Evolutionary conservation across 2,113 vertebrate species (phyloP).

Genomic region (Australoheros scitulus): DNA sequence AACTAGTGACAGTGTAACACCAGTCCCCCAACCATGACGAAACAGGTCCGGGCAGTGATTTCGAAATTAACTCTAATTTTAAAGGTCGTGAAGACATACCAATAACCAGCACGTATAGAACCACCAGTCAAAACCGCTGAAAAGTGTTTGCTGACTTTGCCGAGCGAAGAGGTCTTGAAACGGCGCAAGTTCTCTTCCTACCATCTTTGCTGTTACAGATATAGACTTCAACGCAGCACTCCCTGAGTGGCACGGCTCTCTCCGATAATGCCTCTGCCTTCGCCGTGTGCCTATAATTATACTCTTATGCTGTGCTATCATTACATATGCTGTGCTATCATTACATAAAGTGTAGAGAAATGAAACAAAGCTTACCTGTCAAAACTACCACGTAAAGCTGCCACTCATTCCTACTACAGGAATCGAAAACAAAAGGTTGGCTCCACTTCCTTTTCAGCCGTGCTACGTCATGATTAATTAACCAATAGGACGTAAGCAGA

Average conservation of each 20-base stretch:
- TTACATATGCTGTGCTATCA: neutral
- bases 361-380: conserved; percentile 4
- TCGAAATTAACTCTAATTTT: too few relatives aligned
- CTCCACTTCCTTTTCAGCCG: conserved; percentile 40
- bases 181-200: rapidly evolving
- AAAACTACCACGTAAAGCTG: neutral
- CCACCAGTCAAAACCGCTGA: neutral
- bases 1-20: neutral
- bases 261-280: neutral
- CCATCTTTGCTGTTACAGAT: neutral
- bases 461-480: conserved; percentile 4
- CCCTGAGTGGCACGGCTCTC: neutral
- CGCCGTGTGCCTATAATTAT: rapidly evolving
- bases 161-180: neutral
- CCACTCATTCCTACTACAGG: too few relatives aligned
- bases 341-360: rapidly evolving
- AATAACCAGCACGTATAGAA: neutral
- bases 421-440: conserved; percentile 13
- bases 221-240: neutral
- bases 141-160: neutral
- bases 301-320: neutral
- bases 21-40: neutral
- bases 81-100: neutral
- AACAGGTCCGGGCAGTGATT: neutral
- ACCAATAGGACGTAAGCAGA: conserved; percentile 36